Evolutionary conservation across 2,113 vertebrate species (phyloP).

Genomic region (Typhlomys cinereus): DNA sequence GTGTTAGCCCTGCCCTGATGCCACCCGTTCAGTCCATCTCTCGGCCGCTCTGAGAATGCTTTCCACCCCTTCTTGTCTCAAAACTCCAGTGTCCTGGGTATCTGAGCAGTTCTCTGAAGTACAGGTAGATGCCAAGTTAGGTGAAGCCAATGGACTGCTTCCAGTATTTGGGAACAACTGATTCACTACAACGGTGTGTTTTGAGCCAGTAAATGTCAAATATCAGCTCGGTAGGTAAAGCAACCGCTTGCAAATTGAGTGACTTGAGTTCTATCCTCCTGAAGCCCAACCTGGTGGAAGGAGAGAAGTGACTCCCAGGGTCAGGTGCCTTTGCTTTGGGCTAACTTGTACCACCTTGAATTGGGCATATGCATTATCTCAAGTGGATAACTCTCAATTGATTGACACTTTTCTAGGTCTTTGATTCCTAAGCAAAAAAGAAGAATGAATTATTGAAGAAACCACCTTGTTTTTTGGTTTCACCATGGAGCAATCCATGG

Average conservation of each 20-base stretch:
- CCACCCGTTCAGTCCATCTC: not conserved
- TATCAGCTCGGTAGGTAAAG: too few relatives aligned
- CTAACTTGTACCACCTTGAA: not conserved
- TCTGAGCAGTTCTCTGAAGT: not conserved
- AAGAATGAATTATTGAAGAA: not conserved
- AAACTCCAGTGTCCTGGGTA: not conserved
- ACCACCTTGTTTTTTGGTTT: not conserved
- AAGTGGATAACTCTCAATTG: not conserved
- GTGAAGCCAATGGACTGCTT: not conserved
- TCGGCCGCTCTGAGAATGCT: not conserved
- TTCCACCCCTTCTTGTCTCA: not conserved
- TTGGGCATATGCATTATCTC: not conserved
- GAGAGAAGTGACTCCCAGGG: too few relatives aligned
- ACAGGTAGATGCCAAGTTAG: rapidly evolving
- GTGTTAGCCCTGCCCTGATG: not conserved
- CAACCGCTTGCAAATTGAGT: too few relatives aligned
- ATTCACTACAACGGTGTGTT: not conserved
- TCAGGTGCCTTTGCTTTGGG: constrained; percentile 12
- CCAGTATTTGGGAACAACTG: constrained; percentile 13
- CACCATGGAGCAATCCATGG: not conserved
- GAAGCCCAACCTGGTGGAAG: too few relatives aligned
- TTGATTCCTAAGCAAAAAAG: constrained; percentile 23
- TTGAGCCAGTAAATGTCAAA: constrained; percentile 5
- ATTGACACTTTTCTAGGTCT: not conserved
- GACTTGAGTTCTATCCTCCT: too few relatives aligned